Percentiles rank a stretch among this genome's conserved stretches.
Conservation (phyloP, 2,797 vertebrate genomes). For the Bucorvus abyssinicus region DNA sequence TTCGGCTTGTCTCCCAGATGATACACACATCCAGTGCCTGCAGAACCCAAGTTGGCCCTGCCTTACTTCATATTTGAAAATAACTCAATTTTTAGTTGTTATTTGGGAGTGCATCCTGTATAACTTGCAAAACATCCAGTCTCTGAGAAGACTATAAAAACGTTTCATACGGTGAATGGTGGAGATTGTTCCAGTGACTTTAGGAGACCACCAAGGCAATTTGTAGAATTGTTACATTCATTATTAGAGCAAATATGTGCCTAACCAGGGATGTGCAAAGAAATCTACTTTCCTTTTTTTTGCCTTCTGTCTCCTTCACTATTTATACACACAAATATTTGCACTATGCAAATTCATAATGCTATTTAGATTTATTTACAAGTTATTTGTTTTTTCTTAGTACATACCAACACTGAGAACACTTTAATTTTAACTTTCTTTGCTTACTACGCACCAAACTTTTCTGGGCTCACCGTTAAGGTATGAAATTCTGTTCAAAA, state of each 20-base stretch:
- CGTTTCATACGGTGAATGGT: neutral
- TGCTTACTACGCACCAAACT: neutral
- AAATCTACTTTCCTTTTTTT: slow-evolving; percentile 14
- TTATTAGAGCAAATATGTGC: neutral
- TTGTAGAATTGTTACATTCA: neutral
- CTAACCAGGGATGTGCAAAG: neutral
- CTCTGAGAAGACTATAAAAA: neutral
- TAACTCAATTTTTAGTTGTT: neutral
- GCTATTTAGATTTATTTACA: slow-evolving; percentile 43
- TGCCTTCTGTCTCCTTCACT: slow-evolving; percentile 41
- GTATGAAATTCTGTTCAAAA: neutral
- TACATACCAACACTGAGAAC: neutral
- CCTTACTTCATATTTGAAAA: neutral
- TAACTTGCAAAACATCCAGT: neutral
- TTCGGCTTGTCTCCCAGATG: neutral
- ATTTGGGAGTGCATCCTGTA: neutral
- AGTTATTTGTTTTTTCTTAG: slow-evolving; percentile 35
- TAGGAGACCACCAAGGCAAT: neutral
- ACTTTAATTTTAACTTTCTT: neutral
- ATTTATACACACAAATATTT: neutral
- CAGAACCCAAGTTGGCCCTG: neutral
- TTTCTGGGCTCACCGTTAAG: neutral
- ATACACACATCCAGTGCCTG: neutral
- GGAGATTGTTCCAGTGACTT: neutral
- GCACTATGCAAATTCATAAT: slow-evolving; percentile 30